These are phyloP conservation scores for Tipula helvola DNA, from an alignment of 2,888 invertebrate species.

Conservation along the genomic window DNA sequence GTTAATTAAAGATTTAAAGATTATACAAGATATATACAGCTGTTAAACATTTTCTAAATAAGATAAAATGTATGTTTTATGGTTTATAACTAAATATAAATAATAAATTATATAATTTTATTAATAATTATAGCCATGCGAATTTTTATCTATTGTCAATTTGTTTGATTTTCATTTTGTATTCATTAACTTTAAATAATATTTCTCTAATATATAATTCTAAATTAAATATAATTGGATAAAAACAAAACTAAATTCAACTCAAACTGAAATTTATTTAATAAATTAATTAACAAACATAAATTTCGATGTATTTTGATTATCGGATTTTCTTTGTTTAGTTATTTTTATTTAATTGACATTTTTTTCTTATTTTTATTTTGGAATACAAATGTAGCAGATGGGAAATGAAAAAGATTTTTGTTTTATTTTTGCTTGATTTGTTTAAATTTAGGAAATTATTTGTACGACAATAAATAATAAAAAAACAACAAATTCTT, in stretches of 20 bases:
- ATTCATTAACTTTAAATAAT: background rate
- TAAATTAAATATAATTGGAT: background rate
- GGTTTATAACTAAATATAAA: background rate
- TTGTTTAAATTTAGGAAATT: background rate
- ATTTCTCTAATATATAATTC: background rate
- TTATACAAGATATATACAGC: background rate
- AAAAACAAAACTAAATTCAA: background rate
- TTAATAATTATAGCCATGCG: background rate
- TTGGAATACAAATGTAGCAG: background rate
- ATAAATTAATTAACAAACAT: background rate
- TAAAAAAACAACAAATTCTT: background rate
- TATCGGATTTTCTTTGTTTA: background rate
- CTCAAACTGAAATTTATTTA: background rate
- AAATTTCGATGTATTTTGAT: conserved; percentile 4
- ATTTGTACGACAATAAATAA: background rate
- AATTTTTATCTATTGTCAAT: background rate
- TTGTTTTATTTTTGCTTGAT: background rate
- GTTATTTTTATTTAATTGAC: background rate
- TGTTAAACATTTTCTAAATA: background rate
- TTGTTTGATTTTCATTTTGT: background rate
- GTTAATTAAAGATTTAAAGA: background rate
- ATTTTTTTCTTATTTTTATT: background rate
- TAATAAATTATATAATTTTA: background rate
- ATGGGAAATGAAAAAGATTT: background rate
- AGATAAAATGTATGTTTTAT: background rate